Percentiles rank a stretch among this genome's conserved stretches.
phyloP scores from a whole-genome alignment of 2,888 invertebrate species.

The Orgyia antiqua region DNA sequence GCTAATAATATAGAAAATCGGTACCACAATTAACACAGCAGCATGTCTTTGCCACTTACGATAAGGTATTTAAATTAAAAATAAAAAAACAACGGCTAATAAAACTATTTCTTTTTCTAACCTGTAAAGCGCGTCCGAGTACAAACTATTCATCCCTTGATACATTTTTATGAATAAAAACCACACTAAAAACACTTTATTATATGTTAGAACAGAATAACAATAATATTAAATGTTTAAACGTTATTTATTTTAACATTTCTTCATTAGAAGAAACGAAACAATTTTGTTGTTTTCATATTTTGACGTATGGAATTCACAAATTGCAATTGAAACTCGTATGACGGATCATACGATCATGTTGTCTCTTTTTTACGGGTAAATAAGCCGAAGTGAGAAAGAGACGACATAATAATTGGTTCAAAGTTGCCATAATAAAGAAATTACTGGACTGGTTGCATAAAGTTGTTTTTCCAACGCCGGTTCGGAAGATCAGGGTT shows the following conservation, averaged over 20 bases:
- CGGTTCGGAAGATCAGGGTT: conserved; percentile 27
- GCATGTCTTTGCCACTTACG: background rate
- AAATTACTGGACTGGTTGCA: conserved; percentile 29
- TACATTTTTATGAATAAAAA: conserved; percentile 41
- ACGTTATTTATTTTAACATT: background rate
- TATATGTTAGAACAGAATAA: conserved; percentile 27
- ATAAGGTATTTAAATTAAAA: conserved; percentile 7
- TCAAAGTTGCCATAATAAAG: conserved; percentile 35
- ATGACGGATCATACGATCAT: conserved; percentile 63
- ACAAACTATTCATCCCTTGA: conserved; percentile 63
- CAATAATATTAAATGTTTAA: conserved; percentile 15
- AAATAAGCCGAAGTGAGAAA: conserved; percentile 26
- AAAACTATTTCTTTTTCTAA: conserved; percentile 37
- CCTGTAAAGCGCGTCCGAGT: conserved; percentile 64
- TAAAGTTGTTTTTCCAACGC: conserved; percentile 26
- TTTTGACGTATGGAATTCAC: conserved; percentile 45
- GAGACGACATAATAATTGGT: conserved; percentile 27
- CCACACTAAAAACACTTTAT: conserved; percentile 28
- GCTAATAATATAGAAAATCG: conserved; percentile 4
- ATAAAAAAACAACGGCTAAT: conserved; percentile 10
- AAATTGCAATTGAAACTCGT: conserved; percentile 33
- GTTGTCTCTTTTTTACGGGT: conserved; percentile 34
- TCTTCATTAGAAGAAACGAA: conserved; percentile 15
- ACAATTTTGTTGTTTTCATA: conserved; percentile 55
- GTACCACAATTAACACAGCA: conserved; percentile 1